Evolutionary conservation across 2,888 invertebrate genomes (phyloP).

Genomic region (Phengaris alcon): DNA sequence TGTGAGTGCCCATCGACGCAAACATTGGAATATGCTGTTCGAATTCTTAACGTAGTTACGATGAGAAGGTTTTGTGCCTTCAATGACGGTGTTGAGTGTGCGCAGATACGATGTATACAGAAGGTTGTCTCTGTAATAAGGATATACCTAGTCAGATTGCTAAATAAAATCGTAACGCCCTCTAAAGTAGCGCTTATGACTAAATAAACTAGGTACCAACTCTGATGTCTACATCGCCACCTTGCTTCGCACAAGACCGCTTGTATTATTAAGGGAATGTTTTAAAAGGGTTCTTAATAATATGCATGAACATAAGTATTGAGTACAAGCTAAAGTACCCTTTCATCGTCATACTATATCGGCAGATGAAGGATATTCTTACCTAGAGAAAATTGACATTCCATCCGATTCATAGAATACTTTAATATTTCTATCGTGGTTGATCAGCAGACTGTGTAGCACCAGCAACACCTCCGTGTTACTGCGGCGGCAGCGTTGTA

Average conservation of each 20-base stretch:
- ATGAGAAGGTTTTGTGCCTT: conserved; percentile 42
- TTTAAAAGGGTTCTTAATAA: too few species aligned
- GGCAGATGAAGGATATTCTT: conserved; percentile 6
- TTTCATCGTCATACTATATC: too few species aligned
- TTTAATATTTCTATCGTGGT: conserved; percentile 52
- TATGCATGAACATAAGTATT: too few species aligned
- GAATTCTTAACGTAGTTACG: conserved; percentile 35
- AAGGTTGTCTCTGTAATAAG: conserved; percentile 48
- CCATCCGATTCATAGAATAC: conserved; percentile 58
- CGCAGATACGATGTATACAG: conserved; percentile 53
- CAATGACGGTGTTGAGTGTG: conserved; percentile 53
- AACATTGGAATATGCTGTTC: conserved; percentile 42
- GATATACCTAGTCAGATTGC: not conserved
- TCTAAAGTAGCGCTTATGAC: too few species aligned
- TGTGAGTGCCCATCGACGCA: conserved; percentile 46
- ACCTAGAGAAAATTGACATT: conserved; percentile 60
- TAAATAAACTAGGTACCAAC: too few species aligned
- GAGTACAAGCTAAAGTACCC: too few species aligned
- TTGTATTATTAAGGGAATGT: too few species aligned
- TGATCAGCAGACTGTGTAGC: conserved; percentile 54
- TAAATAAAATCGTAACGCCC: not conserved
- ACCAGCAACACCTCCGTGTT: conserved; percentile 53
- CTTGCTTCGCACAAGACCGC: too few species aligned
- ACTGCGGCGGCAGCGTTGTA: conserved; percentile 51
- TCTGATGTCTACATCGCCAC: too few species aligned